A percentile compares a stretch with the other conserved stretches of the same genome.
Evolutionary conservation across 2,113 vertebrate species (phyloP).

Genomic region (Ovis canadensis): DNA sequence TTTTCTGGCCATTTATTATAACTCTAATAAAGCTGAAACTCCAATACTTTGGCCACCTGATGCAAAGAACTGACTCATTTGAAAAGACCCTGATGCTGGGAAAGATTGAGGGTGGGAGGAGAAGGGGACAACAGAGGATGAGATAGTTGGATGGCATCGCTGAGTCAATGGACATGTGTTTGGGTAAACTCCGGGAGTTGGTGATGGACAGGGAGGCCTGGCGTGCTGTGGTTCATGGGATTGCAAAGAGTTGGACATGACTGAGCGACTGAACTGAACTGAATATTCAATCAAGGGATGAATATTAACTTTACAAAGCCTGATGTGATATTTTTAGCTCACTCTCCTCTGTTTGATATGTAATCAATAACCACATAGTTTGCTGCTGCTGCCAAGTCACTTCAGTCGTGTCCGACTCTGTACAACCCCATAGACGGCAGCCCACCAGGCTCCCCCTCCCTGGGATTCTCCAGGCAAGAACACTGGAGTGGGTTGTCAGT

Average conservation of each 20-base stretch:
- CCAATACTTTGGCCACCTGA: not conserved
- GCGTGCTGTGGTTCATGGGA: not conserved
- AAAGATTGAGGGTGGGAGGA: not conserved
- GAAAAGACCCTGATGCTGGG: not conserved
- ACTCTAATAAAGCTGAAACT: not conserved
- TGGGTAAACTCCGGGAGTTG: not conserved
- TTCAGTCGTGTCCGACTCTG: too few species aligned
- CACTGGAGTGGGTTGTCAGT: too few species aligned
- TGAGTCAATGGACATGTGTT: not conserved
- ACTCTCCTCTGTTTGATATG: not conserved
- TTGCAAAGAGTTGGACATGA: accelerated
- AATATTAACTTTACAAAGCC: not conserved
- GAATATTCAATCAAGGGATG: not conserved
- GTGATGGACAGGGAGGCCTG: not conserved
- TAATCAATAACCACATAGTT: not conserved
- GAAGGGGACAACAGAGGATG: not conserved
- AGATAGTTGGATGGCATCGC: not conserved
- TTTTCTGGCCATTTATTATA: not conserved
- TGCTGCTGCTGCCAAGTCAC: too few species aligned
- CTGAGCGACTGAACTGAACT: not conserved
- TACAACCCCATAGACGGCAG: accelerated
- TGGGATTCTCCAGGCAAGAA: too few species aligned
- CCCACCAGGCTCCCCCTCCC: too few species aligned
- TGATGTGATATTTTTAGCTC: not conserved
- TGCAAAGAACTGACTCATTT: not conserved